These are phyloP conservation scores for Trachurus trachurus DNA, from an alignment of 2,797 vertebrate genomes.

Conservation along the genomic window DNA sequence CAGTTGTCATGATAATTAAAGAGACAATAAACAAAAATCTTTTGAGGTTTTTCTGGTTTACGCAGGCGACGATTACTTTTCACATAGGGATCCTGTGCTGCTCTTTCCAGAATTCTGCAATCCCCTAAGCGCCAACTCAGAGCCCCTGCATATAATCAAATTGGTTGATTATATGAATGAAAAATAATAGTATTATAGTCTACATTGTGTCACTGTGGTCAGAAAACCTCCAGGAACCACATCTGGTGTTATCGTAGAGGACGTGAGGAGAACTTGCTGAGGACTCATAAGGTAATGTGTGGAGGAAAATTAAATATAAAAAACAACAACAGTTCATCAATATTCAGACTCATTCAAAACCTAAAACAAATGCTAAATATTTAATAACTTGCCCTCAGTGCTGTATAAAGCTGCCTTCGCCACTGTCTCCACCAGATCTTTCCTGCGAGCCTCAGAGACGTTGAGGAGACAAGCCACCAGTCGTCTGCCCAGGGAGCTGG, in stretches of 20 bases:
- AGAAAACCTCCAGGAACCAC: neutral
- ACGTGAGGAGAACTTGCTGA: neutral
- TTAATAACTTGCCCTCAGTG: conserved; percentile 68
- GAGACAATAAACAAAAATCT: too few relatives aligned
- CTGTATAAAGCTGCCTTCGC: conserved; percentile 84
- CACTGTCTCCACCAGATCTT: conserved; percentile 85
- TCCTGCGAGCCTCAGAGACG: conserved; percentile 87
- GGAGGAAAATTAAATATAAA: neutral
- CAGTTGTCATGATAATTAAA: too few relatives aligned
- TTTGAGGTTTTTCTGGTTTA: too few relatives aligned
- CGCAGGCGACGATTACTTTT: too few relatives aligned
- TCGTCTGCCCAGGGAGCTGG: conserved; percentile 58
- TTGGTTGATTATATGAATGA: too few relatives aligned
- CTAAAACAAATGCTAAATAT: neutral
- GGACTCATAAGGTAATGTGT: neutral
- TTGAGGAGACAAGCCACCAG: conserved; percentile 89
- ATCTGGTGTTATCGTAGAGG: neutral
- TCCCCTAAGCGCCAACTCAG: too few relatives aligned
- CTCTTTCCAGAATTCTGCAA: too few relatives aligned
- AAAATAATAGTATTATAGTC: too few relatives aligned
- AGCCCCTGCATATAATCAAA: too few relatives aligned
- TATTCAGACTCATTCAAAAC: neutral
- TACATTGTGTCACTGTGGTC: neutral
- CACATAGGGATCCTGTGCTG: too few relatives aligned
- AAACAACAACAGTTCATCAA: neutral